Conservation (phyloP, 2,888 invertebrate species). For the Patella pellucida region DNA sequence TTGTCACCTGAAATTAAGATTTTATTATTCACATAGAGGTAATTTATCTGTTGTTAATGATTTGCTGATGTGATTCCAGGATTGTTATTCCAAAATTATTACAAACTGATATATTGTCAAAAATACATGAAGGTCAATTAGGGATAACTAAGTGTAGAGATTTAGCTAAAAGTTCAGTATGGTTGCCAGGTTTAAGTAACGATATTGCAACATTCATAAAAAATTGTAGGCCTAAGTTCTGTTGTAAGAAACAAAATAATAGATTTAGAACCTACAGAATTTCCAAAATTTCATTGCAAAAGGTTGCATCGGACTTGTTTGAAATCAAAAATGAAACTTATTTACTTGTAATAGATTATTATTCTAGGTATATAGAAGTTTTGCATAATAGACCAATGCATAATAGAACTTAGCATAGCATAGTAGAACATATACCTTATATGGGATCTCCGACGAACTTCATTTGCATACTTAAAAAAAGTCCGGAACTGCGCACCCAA, state of each 20-base stretch:
- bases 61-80: neutral
- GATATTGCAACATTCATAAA: neutral
- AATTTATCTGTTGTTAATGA: neutral
- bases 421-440: too few species aligned
- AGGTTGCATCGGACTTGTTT: constrained; percentile 19
- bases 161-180: neutral
- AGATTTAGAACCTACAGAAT: constrained; percentile 16
- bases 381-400: too few species aligned
- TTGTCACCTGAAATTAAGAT: neutral
- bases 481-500: too few species aligned
- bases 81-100: neutral
- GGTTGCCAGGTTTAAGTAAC: neutral
- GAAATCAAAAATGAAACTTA: neutral
- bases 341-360: constrained; percentile 20
- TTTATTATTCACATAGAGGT: constrained; percentile 3
- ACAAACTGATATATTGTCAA: neutral
- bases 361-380: constrained; percentile 17
- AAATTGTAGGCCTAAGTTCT: neutral
- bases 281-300: constrained; percentile 20
- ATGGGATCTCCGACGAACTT: too few species aligned
- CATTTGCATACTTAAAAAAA: too few species aligned
- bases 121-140: neutral
- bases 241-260: neutral
- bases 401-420: too few species aligned
- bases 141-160: neutral